These are phyloP conservation scores for Hirudo medicinalis DNA, from an alignment of 1,140 invertebrate genomes.

Conservation along the genomic window DNA sequence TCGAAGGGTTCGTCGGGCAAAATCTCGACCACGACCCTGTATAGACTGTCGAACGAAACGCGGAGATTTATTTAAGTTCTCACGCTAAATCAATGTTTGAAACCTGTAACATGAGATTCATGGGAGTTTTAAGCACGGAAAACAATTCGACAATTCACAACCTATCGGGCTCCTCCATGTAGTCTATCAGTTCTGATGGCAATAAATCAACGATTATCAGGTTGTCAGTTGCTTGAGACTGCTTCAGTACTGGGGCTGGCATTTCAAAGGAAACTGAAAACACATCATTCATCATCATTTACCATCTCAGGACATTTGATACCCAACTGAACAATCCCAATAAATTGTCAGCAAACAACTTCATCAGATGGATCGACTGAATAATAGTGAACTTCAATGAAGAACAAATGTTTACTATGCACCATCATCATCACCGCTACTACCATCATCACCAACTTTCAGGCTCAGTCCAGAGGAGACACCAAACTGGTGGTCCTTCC, in stretches of 20 bases:
- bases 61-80: too few species aligned
- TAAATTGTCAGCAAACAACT: too few species aligned
- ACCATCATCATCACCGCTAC: background rate
- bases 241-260: background rate
- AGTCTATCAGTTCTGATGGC: background rate
- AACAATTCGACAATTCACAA: background rate
- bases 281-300: too few species aligned
- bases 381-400: too few species aligned
- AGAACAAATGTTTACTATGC: background rate
- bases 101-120: too few species aligned
- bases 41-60: too few species aligned
- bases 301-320: too few species aligned
- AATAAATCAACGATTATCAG: constrained; percentile 5
- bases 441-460: constrained; percentile 26
- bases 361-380: too few species aligned
- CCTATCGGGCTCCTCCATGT: constrained; percentile 9
- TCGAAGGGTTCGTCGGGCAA: background rate
- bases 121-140: too few species aligned
- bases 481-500: constrained; percentile 46
- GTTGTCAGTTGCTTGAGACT: background rate
- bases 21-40: background rate
- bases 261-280: constrained; percentile 1
- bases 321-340: too few species aligned
- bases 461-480: constrained; percentile 49
- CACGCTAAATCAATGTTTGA: too few species aligned